A percentile compares a stretch with the other conserved stretches of the same genome.
Conservation (phyloP, 2,113 vertebrate species). For the Alexandromys fortis region DNA sequence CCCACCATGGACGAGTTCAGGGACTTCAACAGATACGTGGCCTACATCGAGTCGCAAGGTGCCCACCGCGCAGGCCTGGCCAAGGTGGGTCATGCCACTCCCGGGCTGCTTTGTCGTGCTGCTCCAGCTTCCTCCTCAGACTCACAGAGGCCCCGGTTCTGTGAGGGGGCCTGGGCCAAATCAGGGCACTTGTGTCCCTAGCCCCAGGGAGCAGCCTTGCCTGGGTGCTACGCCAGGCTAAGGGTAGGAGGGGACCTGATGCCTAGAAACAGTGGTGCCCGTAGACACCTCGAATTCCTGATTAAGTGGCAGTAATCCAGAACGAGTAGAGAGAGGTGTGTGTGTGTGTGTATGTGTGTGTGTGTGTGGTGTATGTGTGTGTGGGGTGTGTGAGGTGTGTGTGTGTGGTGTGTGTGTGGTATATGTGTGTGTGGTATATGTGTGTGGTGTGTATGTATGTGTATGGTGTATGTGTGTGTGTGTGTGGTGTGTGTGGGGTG, state of each 20-base stretch:
- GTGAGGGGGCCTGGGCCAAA: background rate
- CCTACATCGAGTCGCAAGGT: slow-evolving; percentile 96
- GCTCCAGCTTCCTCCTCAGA: background rate
- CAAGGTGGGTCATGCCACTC: slow-evolving; percentile 88
- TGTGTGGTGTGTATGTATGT: background rate
- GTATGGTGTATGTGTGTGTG: background rate
- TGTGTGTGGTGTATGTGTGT: too few relatives aligned
- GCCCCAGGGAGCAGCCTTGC: background rate
- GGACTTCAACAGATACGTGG: slow-evolving; percentile 94
- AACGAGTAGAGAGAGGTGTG: background rate
- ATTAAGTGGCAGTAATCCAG: background rate
- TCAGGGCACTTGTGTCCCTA: too few relatives aligned
- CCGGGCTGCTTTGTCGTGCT: background rate
- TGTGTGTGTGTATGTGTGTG: too few relatives aligned
- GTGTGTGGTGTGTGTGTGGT: too few relatives aligned
- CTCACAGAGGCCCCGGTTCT: background rate
- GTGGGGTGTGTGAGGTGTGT: too few relatives aligned
- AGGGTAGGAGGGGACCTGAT: background rate
- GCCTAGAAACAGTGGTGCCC: background rate
- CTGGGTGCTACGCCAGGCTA: too few relatives aligned
- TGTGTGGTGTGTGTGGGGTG: background rate
- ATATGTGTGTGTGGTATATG: background rate
- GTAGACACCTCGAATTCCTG: background rate
- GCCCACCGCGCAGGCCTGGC: slow-evolving; percentile 96
- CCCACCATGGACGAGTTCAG: slow-evolving; percentile 96